A percentile compares a stretch with the other conserved stretches of the same genome.
Evolutionary conservation across 2,888 invertebrate genomes (phyloP).

Genomic region (Drosophila neonasuta): DNA sequence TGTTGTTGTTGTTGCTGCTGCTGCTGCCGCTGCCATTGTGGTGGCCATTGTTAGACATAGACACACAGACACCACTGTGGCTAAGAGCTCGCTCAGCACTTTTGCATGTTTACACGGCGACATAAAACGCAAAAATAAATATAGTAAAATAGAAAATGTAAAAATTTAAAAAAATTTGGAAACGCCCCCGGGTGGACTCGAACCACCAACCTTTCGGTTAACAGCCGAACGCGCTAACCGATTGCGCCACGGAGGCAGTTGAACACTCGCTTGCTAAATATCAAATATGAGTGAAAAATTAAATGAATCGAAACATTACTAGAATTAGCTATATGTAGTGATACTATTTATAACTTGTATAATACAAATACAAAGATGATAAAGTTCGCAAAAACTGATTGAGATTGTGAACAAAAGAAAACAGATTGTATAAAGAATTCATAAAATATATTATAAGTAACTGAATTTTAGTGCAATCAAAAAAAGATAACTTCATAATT

Average conservation of each 20-base stretch:
- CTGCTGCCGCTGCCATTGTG: slow-evolving; percentile 48
- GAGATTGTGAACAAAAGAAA: not conserved
- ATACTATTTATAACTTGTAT: not conserved
- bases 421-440: not conserved
- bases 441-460: too few species aligned
- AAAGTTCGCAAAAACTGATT: too few species aligned
- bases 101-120: slow-evolving; percentile 53
- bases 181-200: slow-evolving; percentile 97
- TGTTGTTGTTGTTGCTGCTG: slow-evolving; percentile 66
- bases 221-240: slow-evolving; percentile 99
- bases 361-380: not conserved
- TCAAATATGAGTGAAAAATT: not conserved
- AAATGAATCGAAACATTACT: not conserved
- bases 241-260: slow-evolving; percentile 91
- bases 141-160: not conserved
- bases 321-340: not conserved
- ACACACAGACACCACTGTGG: slow-evolving; percentile 64
- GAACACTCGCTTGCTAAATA: fast-evolving
- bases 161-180: slow-evolving; percentile 11
- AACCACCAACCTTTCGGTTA: slow-evolving; percentile 99
- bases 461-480: too few species aligned
- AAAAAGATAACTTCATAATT: too few species aligned
- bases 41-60: slow-evolving; percentile 73
- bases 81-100: slow-evolving; percentile 11
- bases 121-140: not conserved